phyloP scores from a whole-genome alignment of 2,797 vertebrate species.

The Anniella stebbinsi region DNA sequence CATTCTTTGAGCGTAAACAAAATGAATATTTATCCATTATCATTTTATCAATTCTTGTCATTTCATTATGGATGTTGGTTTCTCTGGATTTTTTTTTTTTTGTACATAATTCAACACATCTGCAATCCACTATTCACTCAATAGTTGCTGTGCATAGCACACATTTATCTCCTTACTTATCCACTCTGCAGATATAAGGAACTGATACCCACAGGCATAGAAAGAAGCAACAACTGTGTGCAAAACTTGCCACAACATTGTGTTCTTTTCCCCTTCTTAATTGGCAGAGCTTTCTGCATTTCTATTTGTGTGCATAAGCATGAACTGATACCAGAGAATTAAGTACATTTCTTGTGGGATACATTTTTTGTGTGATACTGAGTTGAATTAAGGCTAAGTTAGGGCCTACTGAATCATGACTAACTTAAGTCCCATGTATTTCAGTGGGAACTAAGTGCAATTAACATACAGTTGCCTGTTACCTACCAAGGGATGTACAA shows the following conservation, averaged over 20 bases:
- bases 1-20: constrained; percentile 58
- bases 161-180: background rate
- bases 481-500: no score
- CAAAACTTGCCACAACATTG: background rate
- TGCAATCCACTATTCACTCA: background rate
- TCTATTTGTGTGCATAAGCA: background rate
- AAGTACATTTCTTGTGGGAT: no score
- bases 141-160: background rate
- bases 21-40: constrained; percentile 50
- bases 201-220: background rate
- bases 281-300: background rate
- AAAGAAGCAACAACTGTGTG: background rate
- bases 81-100: background rate
- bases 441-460: background rate
- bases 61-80: constrained; percentile 37
- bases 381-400: background rate
- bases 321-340: background rate
- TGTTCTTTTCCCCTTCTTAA: background rate
- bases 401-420: background rate
- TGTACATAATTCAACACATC: background rate
- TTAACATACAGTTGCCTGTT: no score
- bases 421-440: background rate
- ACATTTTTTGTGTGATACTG: background rate
- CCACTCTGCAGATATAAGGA: background rate
- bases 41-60: constrained; percentile 58